Conservation (phyloP, 1,140 invertebrate species). For the Babylonia areolata region DNA sequence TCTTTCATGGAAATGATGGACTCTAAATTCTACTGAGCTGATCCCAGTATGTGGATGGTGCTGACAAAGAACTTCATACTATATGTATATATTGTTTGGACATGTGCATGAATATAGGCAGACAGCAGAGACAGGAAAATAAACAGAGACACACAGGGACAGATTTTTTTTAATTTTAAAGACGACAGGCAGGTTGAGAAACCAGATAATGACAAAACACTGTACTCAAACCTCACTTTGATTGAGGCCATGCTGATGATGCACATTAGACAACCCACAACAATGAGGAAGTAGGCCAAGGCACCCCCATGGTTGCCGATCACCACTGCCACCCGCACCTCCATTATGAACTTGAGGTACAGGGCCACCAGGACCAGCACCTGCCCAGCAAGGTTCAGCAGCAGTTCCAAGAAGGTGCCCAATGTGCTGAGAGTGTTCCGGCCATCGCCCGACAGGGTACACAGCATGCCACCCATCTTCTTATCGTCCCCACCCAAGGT, state of each 20-base stretch:
- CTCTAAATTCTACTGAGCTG: no score
- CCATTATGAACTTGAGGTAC: constrained; percentile 27
- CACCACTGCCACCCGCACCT: constrained; percentile 16
- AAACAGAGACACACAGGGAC: no score
- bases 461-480: constrained; percentile 2
- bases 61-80: no score
- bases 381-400: background rate
- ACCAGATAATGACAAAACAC: no score
- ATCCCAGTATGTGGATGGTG: no score
- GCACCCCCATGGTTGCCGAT: constrained; percentile 12
- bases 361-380: background rate
- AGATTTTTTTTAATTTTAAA: no score
- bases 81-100: no score
- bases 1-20: no score
- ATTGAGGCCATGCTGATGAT: background rate
- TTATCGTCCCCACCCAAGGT: no score
- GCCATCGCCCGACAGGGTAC: background rate
- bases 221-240: background rate
- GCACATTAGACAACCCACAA: background rate
- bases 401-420: background rate
- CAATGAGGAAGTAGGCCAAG: constrained; percentile 6
- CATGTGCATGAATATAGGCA: no score
- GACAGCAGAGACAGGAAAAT: no score
- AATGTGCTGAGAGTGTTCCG: background rate
- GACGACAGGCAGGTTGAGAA: no score